A percentile compares a stretch with the other conserved stretches of the same genome.
Conservation (phyloP, 1,140 invertebrate genomes). For the Cheumatopsyche charites region DNA sequence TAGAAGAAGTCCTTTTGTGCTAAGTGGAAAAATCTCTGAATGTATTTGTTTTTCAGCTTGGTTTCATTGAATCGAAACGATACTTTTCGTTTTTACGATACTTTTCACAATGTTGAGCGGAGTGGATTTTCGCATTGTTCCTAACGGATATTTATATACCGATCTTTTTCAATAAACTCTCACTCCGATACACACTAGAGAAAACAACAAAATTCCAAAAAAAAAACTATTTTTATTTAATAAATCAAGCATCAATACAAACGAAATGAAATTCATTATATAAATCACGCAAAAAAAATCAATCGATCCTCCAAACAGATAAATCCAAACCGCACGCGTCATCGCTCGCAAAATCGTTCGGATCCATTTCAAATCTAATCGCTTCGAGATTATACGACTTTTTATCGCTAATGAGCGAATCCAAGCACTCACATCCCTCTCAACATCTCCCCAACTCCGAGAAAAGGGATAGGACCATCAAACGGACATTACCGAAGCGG, state of each 20-base stretch:
- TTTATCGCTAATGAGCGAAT: slow-evolving; percentile 17
- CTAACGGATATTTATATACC: no score
- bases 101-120: no score
- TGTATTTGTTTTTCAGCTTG: not conserved
- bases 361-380: not conserved
- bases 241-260: no score
- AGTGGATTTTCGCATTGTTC: no score
- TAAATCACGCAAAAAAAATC: no score
- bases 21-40: not conserved
- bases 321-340: not conserved
- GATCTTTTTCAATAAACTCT: no score
- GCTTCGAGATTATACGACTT: slow-evolving; percentile 6
- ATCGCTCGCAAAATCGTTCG: not conserved
- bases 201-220: no score
- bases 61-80: not conserved
- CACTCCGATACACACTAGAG: no score
- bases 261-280: no score
- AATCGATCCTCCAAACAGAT: not conserved
- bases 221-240: no score
- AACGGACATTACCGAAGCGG: not conserved
- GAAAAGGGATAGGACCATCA: not conserved
- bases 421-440: no score
- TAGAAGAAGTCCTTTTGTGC: not conserved
- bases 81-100: no score
- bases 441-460: not conserved